Evolutionary conservation across 2,888 invertebrate genomes (phyloP), one percentile per base, ranked within the genome.

Genomic region (Apodemia duryi): DNA sequence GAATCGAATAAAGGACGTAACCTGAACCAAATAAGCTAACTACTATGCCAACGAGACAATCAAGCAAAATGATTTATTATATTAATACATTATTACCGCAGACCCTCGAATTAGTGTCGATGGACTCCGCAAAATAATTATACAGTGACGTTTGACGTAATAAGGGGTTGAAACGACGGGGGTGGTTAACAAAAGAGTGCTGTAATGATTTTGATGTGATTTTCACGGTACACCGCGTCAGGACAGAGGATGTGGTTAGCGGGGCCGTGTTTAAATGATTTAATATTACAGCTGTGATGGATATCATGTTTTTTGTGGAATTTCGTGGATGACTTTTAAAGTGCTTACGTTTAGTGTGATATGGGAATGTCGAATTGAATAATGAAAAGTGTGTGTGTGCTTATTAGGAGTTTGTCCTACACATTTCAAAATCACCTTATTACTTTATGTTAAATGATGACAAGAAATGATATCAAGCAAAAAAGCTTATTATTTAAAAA

Each of bases 191-290:
- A 79, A 80, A 75, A 73, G 43, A 43, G 43, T 43, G 69, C 72
- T 74, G 75, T 81, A 80, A 84, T 86, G 82, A 84, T 85, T 87
- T 85, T 84, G 83, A 86, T 86, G 81, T 84, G 85, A 86, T 87
- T 86, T 86, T 82, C 76, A 84, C 83, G 81, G 81, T 73, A 74
- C 84, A 73, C 71, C 73, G 79, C 73, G 54, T 2, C 54, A 5
- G 43, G 11, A 74, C 75, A 70, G 69, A 71, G 73, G 75, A 71
- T 71, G 70, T 71, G 66, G 70, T 63, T 68, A 65, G 43, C 52
- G 43, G 61, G 60, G 51, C 63, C 64, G 43, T 63, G 67, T 51
- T 66, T 66, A 67, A 67, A 29, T 54, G 43, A 43, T 43, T 43
- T 43, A 11, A 10, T 54, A 51, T 51, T 51, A 54, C 54, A 54